Evolutionary conservation across 2,797 vertebrate species (phyloP).

Genomic region (Linurgus olivaceus): DNA sequence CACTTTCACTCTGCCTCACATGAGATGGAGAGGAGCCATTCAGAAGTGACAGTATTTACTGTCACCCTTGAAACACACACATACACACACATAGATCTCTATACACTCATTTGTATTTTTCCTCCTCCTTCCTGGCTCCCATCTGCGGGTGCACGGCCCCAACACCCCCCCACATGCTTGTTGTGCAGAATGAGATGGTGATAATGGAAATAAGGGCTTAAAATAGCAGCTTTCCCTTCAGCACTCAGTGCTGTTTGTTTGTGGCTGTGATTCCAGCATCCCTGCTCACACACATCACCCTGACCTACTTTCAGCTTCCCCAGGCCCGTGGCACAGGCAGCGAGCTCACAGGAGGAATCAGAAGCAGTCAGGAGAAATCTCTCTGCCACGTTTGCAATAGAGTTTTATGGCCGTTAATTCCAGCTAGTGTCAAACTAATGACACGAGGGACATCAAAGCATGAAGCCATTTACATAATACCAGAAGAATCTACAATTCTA

Average conservation of each 20-base stretch:
- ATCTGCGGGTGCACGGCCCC: not conserved
- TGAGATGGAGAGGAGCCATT: not conserved
- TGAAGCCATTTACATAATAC: not conserved
- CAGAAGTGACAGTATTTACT: not conserved
- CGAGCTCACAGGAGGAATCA: not conserved
- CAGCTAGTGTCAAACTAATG: conserved; percentile 24
- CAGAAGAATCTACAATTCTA: not conserved
- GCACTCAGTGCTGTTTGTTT: not conserved
- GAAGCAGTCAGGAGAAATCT: not conserved
- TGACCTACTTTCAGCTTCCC: conserved; percentile 65
- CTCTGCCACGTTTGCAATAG: not conserved
- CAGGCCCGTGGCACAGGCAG: conserved; percentile 4
- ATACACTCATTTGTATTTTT: rapidly evolving
- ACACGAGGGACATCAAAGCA: conserved; percentile 38
- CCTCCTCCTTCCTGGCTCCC: not conserved
- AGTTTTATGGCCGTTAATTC: conserved; percentile 29
- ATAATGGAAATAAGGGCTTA: conserved; percentile 6
- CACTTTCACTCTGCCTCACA: not conserved
- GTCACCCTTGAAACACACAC: not conserved
- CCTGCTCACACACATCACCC: not conserved
- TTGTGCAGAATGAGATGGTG: not conserved
- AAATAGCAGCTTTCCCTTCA: conserved; percentile 34
- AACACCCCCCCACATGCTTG: not conserved
- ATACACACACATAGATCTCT: rapidly evolving
- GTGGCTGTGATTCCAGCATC: conserved; percentile 18